Evolutionary conservation across 2,888 invertebrate species (phyloP), one percentile per base, ranked within the genome.

Genomic region (Athalia rosae): DNA sequence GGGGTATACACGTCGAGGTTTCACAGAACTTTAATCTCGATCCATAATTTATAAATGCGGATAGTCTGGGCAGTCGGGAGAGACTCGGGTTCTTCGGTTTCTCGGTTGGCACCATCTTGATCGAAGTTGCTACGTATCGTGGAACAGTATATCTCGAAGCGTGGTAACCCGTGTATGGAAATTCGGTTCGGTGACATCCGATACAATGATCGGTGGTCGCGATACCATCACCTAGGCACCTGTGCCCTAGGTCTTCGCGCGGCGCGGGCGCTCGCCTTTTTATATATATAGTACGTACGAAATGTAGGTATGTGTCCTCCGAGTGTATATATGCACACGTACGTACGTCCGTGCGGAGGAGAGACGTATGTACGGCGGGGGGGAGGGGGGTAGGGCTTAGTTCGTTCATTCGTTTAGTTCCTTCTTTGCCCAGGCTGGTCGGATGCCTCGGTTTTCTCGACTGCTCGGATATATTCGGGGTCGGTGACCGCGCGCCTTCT

Each of bases 151-250:
- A 62, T 74, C 74, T 74, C 74, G 13, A 61, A 74, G 59, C 71
- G 71, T 61, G 61, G 48, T 74, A 28, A 47, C 74, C 74, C 86
- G 85, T 83, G 87, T 89, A 89, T 89, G 89, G 89, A 89, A 89
- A 89, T 89, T 84, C 85, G 86, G 86, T 84, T 82, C 84, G 84
- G 83, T 83, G 84, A 84, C 84, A 83, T 82, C 85, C 87, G 85
- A 87, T 85, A 86, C 87, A 87, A 86, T 87, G 88, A 89, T 89
- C 88, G 85, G 86, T 86, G 85, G 85, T 76, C 28, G 73, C 87
- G 88, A 89, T 89, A 88, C 83, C 83, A 87, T 86, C 86, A 82
- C 80, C 80, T 83, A 84, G 84, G 86, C 89, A 89, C 89, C 89
- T 88, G 88, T 88, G 87, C 88, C 86, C 87, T 85, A 83, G 83